These are phyloP conservation scores for Branchinecta sandiegonensis DNA, from an alignment of 2,888 invertebrate species.

Conservation along the genomic window DNA sequence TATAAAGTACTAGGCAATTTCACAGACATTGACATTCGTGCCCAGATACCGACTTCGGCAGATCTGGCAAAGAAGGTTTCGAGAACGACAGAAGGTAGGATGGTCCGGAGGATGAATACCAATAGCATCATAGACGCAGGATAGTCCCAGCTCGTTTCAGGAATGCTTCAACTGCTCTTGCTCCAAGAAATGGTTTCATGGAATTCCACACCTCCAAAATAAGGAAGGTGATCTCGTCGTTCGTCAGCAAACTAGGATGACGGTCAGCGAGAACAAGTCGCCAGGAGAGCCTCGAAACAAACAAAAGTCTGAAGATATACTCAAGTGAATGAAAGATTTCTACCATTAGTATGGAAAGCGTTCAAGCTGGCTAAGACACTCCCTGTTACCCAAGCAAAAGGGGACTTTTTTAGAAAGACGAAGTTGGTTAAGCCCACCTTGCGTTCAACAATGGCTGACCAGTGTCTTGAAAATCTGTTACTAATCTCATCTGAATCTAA, in stretches of 20 bases:
- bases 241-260: not conserved
- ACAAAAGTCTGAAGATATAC: not conserved
- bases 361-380: too few species aligned
- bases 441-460: too few species aligned
- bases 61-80: not conserved
- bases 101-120: not conserved
- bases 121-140: not conserved
- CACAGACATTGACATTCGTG: not conserved
- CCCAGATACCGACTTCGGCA: not conserved
- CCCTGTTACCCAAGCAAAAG: too few species aligned
- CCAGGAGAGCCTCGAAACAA: not conserved
- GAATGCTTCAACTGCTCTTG: not conserved
- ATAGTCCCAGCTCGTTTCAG: not conserved
- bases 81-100: not conserved
- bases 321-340: not conserved
- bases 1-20: not conserved
- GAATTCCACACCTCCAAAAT: not conserved
- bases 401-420: too few species aligned
- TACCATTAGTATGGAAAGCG: too few species aligned
- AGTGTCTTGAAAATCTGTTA: too few species aligned
- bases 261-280: not conserved
- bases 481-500: too few species aligned
- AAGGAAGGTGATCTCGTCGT: not conserved
- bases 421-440: too few species aligned
- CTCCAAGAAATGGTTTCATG: not conserved